Base-by-base conservation (phyloP, 2,797 vertebrate genomes). In the Melanotaenia parkinsoni region DNA sequence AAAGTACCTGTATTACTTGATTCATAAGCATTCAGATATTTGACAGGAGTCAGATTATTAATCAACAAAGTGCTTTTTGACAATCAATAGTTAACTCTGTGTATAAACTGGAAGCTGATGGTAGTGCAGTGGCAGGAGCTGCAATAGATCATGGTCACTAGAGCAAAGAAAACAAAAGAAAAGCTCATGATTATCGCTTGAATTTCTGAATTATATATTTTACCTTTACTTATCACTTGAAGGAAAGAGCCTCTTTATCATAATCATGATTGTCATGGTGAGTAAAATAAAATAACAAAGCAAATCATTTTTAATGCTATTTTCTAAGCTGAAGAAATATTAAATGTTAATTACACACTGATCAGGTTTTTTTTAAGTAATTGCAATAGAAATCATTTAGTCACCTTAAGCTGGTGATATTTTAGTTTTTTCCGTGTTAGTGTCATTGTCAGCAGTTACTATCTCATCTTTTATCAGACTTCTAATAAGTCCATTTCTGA, bases 1-100 rank as follows among this genome's bases (percentile, higher is more conserved):
- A 1, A 96, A 85, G 16, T 96, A 97, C 9, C 94, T 94, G 81
- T 96, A 97, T 12, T 70, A 86, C 32, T 64, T 58, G 7, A 58
- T 94, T 94, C 84, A 81, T 50, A 73, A 72, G 24, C 89, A 93
- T 93, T 69, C 78, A 93, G 79, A 43, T 5, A 18, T 45, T 18
- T 45, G 18, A 45, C 43, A 20, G 43, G 18, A 45, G 20, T 45
- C 18, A 7, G 5, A 45, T 20, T 45, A 20, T 45, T 45, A 45
- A 20, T 45, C 6, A 45, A 20, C 18, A 45, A 20, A 45, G 5
- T 45, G 18, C 40, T 18, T 16, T 18, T 14, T 18, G 16, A 5
- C 40, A 40, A 43, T 43, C 3, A 16, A 6, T 3, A 38, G 37
- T 38, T 38, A 38, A 12, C 37, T 47, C 43, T 20, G 37, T 38